Evolutionary conservation across 1,140 invertebrate species (phyloP), one percentile per base, ranked within the genome.

Genomic region (Zaprionus davidi): DNA sequence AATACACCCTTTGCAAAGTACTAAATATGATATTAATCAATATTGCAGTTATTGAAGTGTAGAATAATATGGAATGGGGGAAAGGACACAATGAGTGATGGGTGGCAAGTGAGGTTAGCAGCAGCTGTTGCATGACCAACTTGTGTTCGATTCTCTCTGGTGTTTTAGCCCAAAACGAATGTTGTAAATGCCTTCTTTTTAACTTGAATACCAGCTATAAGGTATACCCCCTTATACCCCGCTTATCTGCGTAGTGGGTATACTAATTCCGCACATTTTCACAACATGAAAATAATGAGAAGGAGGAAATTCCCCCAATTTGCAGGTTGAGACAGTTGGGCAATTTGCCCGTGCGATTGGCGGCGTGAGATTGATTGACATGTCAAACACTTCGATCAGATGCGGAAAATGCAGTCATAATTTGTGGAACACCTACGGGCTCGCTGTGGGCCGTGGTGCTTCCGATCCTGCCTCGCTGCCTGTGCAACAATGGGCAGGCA

Each of bases 341-440:
- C 7, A 46, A 46, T 46, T 46, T 11, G 24, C 15, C 24, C 7
- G 17, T 22, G 34, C 1, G 20, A 20, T 20, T 20, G 1, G 20
- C 5, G 62, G 17, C 26, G 28, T 64, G 12, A 26, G 63, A 67
- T 56, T 56, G 46, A 51, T 51, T 55, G 34, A 2, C 36, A 26
- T 17, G 53, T n/a, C 64, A 36, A 38, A 41, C 41, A 46, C n/a
- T 46, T 46, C 41, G 46, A 20, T 51, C 46, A 24, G n/a, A 22
- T 22, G 53, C 22, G 53, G 15, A 56, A 56, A 31, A 28, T 56
- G 22, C 22, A 28, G 53, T 56, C 46, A 56, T 56, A 56, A 56
- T 31, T 31, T 31, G 46, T 56, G 53, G 26, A 56, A 56, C 70
- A 58, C 70, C 70, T 20, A 59, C 59, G 63, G 70, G 31, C 31